Evolutionary conservation across 2,797 vertebrate genomes (phyloP), one percentile per base, ranked within the genome.

Genomic region (Heteromormyrus szaboi): DNA sequence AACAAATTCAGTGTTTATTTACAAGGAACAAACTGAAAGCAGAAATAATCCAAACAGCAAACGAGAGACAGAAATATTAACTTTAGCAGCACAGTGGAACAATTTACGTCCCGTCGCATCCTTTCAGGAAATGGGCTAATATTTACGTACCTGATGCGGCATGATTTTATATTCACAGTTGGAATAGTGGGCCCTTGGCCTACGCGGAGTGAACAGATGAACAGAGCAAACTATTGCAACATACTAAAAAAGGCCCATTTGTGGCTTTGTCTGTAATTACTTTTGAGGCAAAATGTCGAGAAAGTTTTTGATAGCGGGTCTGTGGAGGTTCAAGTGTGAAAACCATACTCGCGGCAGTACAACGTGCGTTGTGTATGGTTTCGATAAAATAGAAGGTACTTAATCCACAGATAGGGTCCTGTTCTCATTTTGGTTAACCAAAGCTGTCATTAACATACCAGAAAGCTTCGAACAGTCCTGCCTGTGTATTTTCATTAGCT

Each of bases 401-500:
- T 89, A 93, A 95, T 94, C 92, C 92, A 94, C 79, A 83, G 89
- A 89, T 87, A 90, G 48, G 89, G 72, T 62, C 86, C 51, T 22
- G 22, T 87, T 79, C 50, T 92, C 90, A 94, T 95, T 95, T 96
- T 95, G 93, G 92, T 94, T 94, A 94, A 92, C 72, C 90, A 93
- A 90, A 90, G 91, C 91, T 93, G 93, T 92, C 93, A 94, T 95
- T 93, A 95, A 91, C 89, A 91, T 93, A 91, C 91, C 92, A 92
- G 90, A 93, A 95, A 94, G 93, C 68, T 91, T 94, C 90, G 12
- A 87, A 0, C 50, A 92, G 89, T 92, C 89, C 90, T 91, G 46
- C 89, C 89, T 85, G 91, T 91, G 86, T 29, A 87, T 88, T 94
- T 94, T 93, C 91, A 90, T 89, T 93, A 88, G 83, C 89, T 48